Percentiles rank a stretch among this genome's conserved stretches.
phyloP scores from a whole-genome alignment of 2,888 invertebrate genomes.

The Acanthosepion pharaonis region DNA sequence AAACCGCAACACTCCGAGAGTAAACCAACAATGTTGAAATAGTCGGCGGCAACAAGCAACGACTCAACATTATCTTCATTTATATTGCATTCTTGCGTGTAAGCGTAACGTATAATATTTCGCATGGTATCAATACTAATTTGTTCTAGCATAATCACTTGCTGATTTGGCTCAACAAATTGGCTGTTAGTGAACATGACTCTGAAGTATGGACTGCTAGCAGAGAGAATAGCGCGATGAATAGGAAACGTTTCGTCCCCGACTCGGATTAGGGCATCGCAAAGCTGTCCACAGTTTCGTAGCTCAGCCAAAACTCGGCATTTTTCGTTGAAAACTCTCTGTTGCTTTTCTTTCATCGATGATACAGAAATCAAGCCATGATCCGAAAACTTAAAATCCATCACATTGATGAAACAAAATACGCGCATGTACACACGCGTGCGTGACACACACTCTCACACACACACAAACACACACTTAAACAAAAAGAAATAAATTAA shows the following conservation, averaged over 20 bases:
- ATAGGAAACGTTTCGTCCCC: conserved; percentile 88
- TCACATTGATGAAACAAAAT: neutral
- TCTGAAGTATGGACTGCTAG: conserved; percentile 93
- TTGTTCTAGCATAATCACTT: conserved; percentile 71
- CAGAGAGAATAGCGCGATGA: conserved; percentile 79
- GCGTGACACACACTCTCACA: neutral
- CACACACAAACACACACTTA: neutral
- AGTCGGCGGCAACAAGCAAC: conserved; percentile 86
- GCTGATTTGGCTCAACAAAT: conserved; percentile 60
- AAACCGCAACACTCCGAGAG: conserved; percentile 87
- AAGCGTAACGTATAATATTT: conserved; percentile 87
- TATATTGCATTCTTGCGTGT: conserved; percentile 85
- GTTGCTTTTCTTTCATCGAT: conserved; percentile 49
- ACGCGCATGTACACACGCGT: neutral
- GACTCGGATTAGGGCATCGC: conserved; percentile 85
- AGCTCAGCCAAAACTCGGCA: conserved; percentile 89
- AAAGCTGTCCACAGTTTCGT: conserved; percentile 86
- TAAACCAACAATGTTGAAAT: conserved; percentile 87
- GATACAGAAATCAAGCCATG: neutral
- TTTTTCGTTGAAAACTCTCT: conserved; percentile 87
- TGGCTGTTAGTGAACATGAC: conserved; percentile 88
- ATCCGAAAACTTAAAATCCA: conserved; percentile 41
- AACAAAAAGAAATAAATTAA: neutral
- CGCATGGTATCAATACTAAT: conserved; percentile 86
- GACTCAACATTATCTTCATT: conserved; percentile 84